Evolutionary conservation across 2,888 invertebrate species (phyloP), one percentile per base, ranked within the genome.

Genomic region (Apamea sordens): DNA sequence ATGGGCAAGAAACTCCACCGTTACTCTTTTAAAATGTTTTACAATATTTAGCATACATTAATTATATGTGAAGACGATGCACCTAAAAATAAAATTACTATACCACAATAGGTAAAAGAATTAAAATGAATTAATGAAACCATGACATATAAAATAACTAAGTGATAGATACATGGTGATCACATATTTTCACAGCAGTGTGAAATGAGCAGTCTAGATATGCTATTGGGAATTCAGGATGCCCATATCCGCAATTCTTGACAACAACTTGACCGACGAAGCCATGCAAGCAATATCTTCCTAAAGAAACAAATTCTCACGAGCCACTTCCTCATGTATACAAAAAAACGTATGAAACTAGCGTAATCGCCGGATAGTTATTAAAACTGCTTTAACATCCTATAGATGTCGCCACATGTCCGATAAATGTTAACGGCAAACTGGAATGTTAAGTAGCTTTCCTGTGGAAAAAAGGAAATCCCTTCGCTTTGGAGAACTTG

Each of bases 311-410:
- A 56, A 28, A n/a, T 61, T 64, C 79, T 65, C 84, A 82, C 79
- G 73, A n/a, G 0, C 59, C 15, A 82, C 64, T 69, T 78, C 4
- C n/a, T 53, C 11, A 64, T 13, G 67, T 50, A 21, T 56, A 10
- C 50, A 36, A 81, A 69, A 68, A 32, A 47, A 3, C 56, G 56
- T n/a, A 53, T 10, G 50, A 28, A 74, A 72, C 68, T n/a, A 63
- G 71, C 15, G 28, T 72, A 80, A 80, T 80, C 13, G 68, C 72
- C 72, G 80, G 80, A 83, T 61, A 36, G 50, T 65, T 85, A 74
- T 80, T 84, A 80, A 74, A 79, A 74, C 59, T 59, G 50, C 53
- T 69, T 28, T 5, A 8, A n/a, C 84, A 32, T 82, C 84, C 80
- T 71, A 68, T 21, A 63, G 70, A 70, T 70, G 73, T 84, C 70